Evolutionary conservation across 1,140 invertebrate genomes (phyloP).

Genomic region (Lethocerus indicus): DNA sequence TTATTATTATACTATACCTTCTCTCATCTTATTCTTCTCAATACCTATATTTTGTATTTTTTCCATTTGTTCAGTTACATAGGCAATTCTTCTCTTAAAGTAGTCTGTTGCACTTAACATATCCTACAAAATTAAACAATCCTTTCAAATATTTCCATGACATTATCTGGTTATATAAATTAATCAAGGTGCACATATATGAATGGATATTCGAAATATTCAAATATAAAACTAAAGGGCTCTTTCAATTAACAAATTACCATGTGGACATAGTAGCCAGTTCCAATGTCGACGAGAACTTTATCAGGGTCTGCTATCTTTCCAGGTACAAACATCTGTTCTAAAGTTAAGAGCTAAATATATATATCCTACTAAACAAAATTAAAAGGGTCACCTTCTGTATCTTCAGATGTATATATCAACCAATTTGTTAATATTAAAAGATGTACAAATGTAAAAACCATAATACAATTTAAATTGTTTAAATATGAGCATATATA

Average conservation of each 20-base stretch:
- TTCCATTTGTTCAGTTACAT: constrained; percentile 86
- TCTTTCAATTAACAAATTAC: constrained; percentile 25
- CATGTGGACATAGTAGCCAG: constrained; percentile 89
- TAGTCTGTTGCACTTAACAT: constrained; percentile 72
- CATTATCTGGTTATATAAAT: too few species aligned
- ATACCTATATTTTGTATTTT: constrained; percentile 71
- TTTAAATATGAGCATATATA: too few species aligned
- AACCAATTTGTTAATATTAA: too few species aligned
- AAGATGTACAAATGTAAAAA: too few species aligned
- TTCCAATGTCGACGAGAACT: constrained; percentile 85
- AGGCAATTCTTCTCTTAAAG: constrained; percentile 78
- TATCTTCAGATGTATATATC: too few species aligned
- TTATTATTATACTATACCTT: constrained; percentile 32
- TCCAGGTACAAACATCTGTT: constrained; percentile 81
- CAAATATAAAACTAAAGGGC: neutral
- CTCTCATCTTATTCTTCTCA: constrained; percentile 72
- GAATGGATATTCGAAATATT: neutral
- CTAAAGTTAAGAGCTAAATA: constrained; percentile 7
- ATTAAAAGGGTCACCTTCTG: too few species aligned
- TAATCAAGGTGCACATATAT: neutral
- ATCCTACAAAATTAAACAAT: constrained; percentile 32
- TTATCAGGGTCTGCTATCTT: constrained; percentile 60
- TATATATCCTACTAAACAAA: too few species aligned
- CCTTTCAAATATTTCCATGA: neutral
- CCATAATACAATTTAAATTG: too few species aligned